These are phyloP conservation scores for Margarornis squamiger DNA, from an alignment of 2,797 vertebrate species.

Conservation along the genomic window DNA sequence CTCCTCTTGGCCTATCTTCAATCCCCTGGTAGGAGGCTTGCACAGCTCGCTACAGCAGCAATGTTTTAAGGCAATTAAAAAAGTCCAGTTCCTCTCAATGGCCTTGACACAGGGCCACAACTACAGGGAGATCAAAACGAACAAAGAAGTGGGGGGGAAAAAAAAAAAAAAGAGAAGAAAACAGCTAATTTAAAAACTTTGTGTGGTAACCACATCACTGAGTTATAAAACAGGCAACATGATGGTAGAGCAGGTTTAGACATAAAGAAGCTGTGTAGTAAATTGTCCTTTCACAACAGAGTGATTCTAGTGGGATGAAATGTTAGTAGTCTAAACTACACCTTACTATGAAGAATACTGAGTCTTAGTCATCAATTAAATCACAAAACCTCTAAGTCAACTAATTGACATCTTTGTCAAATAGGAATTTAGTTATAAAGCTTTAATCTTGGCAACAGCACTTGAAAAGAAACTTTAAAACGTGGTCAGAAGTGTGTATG, in stretches of 20 bases:
- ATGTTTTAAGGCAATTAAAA: background rate
- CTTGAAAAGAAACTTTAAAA: constrained; percentile 61
- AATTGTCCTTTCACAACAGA: constrained; percentile 37
- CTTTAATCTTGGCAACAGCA: constrained; percentile 47
- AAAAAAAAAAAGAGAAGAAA: background rate
- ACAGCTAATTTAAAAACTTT: background rate
- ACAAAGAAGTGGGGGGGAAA: background rate
- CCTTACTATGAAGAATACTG: constrained; percentile 34
- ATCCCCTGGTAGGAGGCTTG: background rate
- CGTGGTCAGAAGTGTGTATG: constrained; percentile 19
- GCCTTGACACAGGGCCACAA: background rate
- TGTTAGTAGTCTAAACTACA: constrained; percentile 53
- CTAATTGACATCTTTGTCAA: constrained; percentile 53
- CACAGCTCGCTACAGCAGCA: background rate
- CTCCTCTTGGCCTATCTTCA: background rate
- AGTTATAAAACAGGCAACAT: background rate
- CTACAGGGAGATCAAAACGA: background rate
- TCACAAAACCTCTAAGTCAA: constrained; percentile 60
- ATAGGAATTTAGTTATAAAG: constrained; percentile 62
- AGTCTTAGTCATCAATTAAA: constrained; percentile 61
- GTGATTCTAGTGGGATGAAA: constrained; percentile 18
- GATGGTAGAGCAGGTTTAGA: background rate
- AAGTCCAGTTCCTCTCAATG: background rate
- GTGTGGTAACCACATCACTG: background rate
- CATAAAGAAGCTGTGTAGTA: background rate